Conservation (phyloP, 1,140 invertebrate genomes). For the Melitaea cinxia region DNA sequence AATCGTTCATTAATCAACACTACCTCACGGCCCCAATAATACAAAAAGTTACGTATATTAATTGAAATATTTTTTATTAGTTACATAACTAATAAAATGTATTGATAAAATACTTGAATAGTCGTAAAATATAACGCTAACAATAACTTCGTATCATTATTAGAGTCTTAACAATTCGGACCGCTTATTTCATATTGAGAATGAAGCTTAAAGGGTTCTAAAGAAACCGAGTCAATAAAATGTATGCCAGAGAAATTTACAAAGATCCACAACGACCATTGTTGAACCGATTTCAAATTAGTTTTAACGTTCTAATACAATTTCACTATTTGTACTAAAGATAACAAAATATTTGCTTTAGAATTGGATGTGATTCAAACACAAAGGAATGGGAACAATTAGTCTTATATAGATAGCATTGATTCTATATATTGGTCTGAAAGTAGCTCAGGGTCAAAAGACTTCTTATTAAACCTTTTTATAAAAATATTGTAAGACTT, state of each 20-base stretch:
- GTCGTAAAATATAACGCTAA: background rate
- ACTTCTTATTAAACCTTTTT: too few species aligned
- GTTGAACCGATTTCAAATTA: slow-evolving; percentile 5
- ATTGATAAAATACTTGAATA: background rate
- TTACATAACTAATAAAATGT: too few species aligned
- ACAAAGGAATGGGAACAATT: too few species aligned
- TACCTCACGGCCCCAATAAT: too few species aligned
- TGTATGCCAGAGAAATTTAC: slow-evolving; percentile 2
- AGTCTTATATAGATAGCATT: too few species aligned
- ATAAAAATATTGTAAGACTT: too few species aligned
- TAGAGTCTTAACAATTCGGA: slow-evolving; percentile 14
- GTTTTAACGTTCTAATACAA: background rate
- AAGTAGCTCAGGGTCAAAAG: too few species aligned
- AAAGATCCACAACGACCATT: slow-evolving; percentile 1
- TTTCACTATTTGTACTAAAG: background rate
- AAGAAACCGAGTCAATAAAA: slow-evolving; percentile 24
- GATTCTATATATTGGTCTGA: too few species aligned
- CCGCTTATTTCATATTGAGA: slow-evolving; percentile 25
- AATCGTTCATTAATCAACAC: too few species aligned
- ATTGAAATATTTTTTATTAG: too few species aligned
- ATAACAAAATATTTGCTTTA: background rate
- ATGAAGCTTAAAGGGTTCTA: slow-evolving; percentile 21
- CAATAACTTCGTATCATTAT: background rate
- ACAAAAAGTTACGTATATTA: too few species aligned
- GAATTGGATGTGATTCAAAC: background rate